Conservation (phyloP, 2,113 vertebrate species). For the Progne subis region DNA sequence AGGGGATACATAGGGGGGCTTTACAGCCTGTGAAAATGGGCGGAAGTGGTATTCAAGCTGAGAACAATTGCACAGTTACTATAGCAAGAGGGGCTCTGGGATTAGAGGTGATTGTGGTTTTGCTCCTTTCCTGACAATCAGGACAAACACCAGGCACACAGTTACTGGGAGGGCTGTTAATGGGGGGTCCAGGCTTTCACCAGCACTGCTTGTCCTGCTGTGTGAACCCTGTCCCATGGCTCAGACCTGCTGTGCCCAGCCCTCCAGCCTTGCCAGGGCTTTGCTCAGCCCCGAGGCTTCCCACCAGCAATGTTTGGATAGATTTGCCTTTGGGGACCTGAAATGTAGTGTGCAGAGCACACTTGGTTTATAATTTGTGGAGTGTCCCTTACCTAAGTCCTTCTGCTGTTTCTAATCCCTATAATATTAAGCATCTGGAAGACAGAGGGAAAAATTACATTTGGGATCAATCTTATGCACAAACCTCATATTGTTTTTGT, state of each 20-base stretch:
- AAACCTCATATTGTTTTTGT: neutral
- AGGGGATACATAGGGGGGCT: neutral
- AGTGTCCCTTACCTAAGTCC: neutral
- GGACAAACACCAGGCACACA: neutral
- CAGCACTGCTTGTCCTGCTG: neutral
- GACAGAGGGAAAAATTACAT: neutral
- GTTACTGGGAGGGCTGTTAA: neutral
- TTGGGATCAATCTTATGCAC: neutral
- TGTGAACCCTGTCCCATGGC: neutral
- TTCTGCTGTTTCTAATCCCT: neutral
- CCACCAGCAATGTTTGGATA: neutral
- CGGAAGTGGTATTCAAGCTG: constrained; percentile 35
- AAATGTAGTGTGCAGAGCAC: neutral
- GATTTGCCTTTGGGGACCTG: neutral
- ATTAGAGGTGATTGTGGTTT: constrained; percentile 56
- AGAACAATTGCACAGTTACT: constrained; percentile 40
- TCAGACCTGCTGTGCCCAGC: neutral
- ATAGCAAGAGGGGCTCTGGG: constrained; percentile 40
- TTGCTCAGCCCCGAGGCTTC: neutral
- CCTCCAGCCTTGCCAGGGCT: neutral
- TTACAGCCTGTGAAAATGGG: constrained; percentile 3
- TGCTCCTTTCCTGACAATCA: constrained; percentile 43
- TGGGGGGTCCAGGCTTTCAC: neutral
- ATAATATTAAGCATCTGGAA: neutral
- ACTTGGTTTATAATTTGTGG: neutral